Evolutionary conservation across 2,113 vertebrate species (phyloP).

Genomic region (Nyctereutes procyonoides): DNA sequence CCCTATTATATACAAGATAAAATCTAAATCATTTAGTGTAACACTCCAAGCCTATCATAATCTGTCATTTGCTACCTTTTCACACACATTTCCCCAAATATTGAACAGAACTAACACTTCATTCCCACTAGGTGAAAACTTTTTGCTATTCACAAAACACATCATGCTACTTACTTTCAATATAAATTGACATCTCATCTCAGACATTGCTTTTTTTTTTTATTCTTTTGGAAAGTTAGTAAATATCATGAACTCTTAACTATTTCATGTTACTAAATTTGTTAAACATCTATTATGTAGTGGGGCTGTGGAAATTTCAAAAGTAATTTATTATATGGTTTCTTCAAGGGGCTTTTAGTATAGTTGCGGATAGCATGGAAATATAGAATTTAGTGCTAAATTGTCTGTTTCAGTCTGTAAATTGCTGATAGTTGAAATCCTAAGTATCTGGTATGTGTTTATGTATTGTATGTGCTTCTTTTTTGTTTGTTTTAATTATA

Average conservation of each 20-base stretch:
- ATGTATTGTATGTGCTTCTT: not conserved
- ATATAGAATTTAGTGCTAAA: not conserved
- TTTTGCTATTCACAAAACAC: not conserved
- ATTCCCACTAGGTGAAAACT: not conserved
- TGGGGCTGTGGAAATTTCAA: not conserved
- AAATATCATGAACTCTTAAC: not conserved
- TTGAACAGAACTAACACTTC: not conserved
- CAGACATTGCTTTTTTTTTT: not conserved
- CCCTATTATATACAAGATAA: not conserved
- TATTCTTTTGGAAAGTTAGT: not conserved
- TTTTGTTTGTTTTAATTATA: not conserved
- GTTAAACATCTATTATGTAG: not conserved
- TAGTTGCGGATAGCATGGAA: not conserved
- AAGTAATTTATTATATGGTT: conserved; percentile 1
- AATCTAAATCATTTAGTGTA: not conserved
- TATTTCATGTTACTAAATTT: not conserved
- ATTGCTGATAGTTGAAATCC: not conserved
- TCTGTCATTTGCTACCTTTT: not conserved
- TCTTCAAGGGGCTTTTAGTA: not conserved
- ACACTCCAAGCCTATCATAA: not conserved
- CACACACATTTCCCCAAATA: not conserved
- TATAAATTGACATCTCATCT: not conserved
- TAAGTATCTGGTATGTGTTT: not conserved
- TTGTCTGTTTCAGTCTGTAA: not conserved
- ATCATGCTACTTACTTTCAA: not conserved